These are phyloP conservation scores for Toxotes jaculatrix DNA, from an alignment of 2,113 vertebrate species.

Conservation along the genomic window DNA sequence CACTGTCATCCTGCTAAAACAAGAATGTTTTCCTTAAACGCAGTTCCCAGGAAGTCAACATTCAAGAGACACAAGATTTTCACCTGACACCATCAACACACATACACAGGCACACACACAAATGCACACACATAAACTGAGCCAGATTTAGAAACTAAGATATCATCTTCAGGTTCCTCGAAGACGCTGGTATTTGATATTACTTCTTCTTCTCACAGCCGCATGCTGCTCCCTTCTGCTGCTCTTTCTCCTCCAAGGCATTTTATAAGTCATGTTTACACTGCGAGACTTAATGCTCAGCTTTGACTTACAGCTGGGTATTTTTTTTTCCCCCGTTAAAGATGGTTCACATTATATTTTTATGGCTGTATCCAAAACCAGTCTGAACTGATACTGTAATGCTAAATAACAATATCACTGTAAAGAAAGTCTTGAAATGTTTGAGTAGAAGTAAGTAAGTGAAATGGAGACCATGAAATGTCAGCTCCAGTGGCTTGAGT, in stretches of 20 bases:
- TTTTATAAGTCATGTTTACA: slow-evolving; percentile 53
- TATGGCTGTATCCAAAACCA: slow-evolving; percentile 12
- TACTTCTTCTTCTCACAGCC: slow-evolving; percentile 47
- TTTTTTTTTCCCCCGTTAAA: neutral
- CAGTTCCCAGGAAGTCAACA: slow-evolving; percentile 4
- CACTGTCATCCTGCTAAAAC: slow-evolving; percentile 28
- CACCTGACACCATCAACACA: slow-evolving; percentile 28
- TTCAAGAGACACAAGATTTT: slow-evolving; percentile 23
- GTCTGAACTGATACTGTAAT: slow-evolving; percentile 17
- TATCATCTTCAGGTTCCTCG: slow-evolving; percentile 78
- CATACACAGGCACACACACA: slow-evolving; percentile 19
- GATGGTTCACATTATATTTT: slow-evolving; percentile 13
- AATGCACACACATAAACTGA: slow-evolving; percentile 38
- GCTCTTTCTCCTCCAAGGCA: slow-evolving; percentile 38
- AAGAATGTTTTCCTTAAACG: neutral
- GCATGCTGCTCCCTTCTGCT: slow-evolving; percentile 35
- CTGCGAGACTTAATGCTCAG: slow-evolving; percentile 18
- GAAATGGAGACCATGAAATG: slow-evolving; percentile 25
- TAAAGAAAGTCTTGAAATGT: slow-evolving; percentile 22
- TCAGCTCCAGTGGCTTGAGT: neutral
- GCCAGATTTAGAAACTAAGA: slow-evolving; percentile 64
- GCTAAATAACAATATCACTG: slow-evolving; percentile 8
- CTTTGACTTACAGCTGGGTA: slow-evolving; percentile 37
- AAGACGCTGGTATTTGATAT: slow-evolving; percentile 71
- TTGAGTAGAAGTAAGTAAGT: slow-evolving; percentile 20